Conservation (phyloP, 1,140 invertebrate species). For the Zaprionus ornatus region DNA sequence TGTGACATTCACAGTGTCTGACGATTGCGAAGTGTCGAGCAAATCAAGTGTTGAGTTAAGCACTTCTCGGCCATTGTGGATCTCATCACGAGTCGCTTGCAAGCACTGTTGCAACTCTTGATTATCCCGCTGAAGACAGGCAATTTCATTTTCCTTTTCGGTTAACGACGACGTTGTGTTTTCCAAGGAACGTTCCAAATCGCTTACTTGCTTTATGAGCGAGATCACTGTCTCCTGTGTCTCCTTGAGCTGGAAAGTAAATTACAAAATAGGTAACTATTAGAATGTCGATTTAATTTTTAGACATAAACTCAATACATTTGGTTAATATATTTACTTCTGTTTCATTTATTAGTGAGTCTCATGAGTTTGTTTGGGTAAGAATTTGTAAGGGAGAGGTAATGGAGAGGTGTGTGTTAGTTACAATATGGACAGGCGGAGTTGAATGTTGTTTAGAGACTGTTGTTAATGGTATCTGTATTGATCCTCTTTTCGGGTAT, state of each 20-base stretch:
- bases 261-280: not conserved
- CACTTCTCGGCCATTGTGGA: constrained; percentile 47
- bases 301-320: too few relatives aligned
- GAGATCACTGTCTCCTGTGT: constrained; percentile 30
- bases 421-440: too few relatives aligned
- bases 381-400: too few relatives aligned
- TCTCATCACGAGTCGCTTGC: constrained; percentile 59
- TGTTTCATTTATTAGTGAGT: too few relatives aligned
- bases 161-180: constrained; percentile 3
- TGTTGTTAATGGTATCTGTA: not conserved
- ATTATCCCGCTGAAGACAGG: constrained; percentile 51
- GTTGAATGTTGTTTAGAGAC: too few relatives aligned
- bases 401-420: too few relatives aligned
- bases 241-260: constrained; percentile 42
- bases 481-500: not conserved
- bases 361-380: too few relatives aligned
- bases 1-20: constrained; percentile 39
- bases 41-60: constrained; percentile 64
- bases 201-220: constrained; percentile 50
- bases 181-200: constrained; percentile 50
- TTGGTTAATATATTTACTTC: too few relatives aligned
- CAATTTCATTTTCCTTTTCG: constrained; percentile 32
- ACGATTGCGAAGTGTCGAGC: constrained; percentile 56
- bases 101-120: constrained; percentile 66
- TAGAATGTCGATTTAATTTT: not conserved